phyloP scores from a whole-genome alignment of 2,797 vertebrate genomes.

The Myotis vivesi region DNA sequence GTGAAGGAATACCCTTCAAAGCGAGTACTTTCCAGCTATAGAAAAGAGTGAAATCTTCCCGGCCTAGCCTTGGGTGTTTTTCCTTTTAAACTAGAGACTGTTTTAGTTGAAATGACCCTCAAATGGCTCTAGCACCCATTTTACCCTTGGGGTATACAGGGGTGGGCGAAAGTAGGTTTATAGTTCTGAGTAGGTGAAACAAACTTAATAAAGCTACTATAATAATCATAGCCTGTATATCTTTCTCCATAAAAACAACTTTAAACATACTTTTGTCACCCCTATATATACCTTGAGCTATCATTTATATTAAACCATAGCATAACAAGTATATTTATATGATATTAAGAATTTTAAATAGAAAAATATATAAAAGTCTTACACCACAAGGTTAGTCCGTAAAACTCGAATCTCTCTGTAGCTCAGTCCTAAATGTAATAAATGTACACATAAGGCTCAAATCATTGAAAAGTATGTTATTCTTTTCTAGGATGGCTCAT shows the following conservation, averaged over 20 bases:
- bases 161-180: neutral
- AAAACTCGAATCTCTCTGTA: neutral
- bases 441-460: neutral
- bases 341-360: conserved; percentile 20
- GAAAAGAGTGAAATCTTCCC: neutral
- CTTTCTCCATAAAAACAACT: neutral
- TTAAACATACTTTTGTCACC: neutral
- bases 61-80: neutral
- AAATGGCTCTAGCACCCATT: neutral
- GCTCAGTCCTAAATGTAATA: neutral
- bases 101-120: neutral
- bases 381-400: neutral
- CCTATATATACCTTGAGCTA: neutral
- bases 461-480: neutral
- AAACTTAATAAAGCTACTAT: neutral
- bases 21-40: neutral
- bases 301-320: neutral
- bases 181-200: neutral
- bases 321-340: neutral
- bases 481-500: conserved; percentile 9
- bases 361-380: neutral
- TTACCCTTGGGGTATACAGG: neutral
- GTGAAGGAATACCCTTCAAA: neutral
- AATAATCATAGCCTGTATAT: neutral
- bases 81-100: neutral